Evolutionary conservation across 2,113 vertebrate species (phyloP), one percentile per base, ranked within the genome.

Genomic region (Cervus canadensis): DNA sequence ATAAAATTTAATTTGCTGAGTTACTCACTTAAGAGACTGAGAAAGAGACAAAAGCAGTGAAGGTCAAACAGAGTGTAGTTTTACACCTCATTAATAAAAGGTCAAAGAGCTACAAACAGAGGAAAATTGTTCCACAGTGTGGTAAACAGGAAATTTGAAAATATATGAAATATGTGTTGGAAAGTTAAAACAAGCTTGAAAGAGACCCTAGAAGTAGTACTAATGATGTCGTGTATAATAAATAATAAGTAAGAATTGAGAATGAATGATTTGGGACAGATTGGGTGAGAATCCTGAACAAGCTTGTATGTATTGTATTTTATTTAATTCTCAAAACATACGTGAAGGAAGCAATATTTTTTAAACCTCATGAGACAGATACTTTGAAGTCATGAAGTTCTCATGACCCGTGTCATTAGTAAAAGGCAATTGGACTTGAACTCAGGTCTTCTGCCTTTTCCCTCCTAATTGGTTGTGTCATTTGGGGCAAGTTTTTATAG

Each of bases 281-380:
- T 23, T 16, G 48, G 15, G 11, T 60, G 17, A 89, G 74, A 81
- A 30, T 56, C 30, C 54, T 33, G 5, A 91, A 33, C 10, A 48
- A 4, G 6, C 17, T 89, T 91, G 59, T 12, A 78, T 45, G 16
- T 30, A 13, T 60, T 30, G 36, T 87, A 43, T 59, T 92, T 94
- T 78, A 84, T 93, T 96, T 92, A 83, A 92, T 83, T 95, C 71
- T 92, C 54, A 89, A 90, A 91, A 87, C 83, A 74, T 62, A 23
- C 7, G 2, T 30, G 36, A 62, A 90, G 10, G 28, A 82, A 95
- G 4, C 12, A 67, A n/a, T 64, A 7, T 16, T 87, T 97, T 84
- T 56, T 71, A 56, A 30, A 79, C 21, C 19, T n/a, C 79, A 91
- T 26, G 71, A 95, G 50, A 40, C 11, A 71, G 36, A 40, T 60